Percentiles rank a stretch among this genome's conserved stretches.
Evolutionary conservation across 1,140 invertebrate genomes (phyloP).

Genomic region (Ostrea edulis): DNA sequence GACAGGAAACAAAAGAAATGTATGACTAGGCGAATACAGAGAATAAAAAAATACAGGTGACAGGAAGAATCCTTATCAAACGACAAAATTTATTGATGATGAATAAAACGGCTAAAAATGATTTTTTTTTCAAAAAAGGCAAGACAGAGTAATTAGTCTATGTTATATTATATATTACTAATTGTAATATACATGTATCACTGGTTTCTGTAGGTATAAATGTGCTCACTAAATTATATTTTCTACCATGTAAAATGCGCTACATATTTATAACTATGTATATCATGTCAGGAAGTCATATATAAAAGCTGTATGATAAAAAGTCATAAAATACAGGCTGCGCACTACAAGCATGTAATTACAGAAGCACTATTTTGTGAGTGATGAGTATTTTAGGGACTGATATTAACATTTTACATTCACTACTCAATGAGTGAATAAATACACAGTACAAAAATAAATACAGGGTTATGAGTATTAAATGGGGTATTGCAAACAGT

Average conservation of each 20-base stretch:
- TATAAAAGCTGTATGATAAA: no score
- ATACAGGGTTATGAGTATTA: background rate
- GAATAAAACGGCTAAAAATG: background rate
- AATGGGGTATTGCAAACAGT: background rate
- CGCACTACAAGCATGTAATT: background rate
- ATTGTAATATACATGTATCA: background rate
- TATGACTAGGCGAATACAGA: background rate
- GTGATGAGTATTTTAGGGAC: constrained; percentile 18
- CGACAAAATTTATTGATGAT: no score
- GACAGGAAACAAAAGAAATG: background rate
- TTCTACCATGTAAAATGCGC: no score
- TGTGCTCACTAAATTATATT: no score
- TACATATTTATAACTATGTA: no score
- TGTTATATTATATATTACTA: no score
- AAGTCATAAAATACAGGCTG: background rate
- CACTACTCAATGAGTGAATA: constrained; percentile 1
- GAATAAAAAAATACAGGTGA: no score
- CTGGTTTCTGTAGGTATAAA: background rate
- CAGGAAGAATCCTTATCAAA: no score
- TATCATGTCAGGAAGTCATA: no score
- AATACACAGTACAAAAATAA: constrained; percentile 22
- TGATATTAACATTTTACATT: background rate
- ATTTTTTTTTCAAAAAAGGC: background rate
- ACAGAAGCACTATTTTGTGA: background rate
- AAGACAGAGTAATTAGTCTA: background rate